A percentile compares a stretch with the other conserved stretches of the same genome.
Conservation (phyloP, 2,797 vertebrate genomes). For the Argentina silus region DNA sequence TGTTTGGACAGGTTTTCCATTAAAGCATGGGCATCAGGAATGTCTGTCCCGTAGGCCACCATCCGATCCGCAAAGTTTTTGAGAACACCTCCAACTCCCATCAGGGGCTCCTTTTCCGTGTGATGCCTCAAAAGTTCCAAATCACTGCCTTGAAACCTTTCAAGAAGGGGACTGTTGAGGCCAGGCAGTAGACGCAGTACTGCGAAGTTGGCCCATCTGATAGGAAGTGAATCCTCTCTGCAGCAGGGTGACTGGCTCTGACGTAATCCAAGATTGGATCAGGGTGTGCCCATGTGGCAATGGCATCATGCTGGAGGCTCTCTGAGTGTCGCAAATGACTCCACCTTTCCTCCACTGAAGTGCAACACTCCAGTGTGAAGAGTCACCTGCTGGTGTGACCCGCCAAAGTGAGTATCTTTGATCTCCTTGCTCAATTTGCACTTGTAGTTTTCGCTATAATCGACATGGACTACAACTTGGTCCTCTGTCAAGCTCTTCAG, state of each 20-base stretch:
- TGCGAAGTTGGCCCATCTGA: slow-evolving; percentile 28
- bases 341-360: neutral
- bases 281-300: slow-evolving; percentile 24
- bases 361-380: slow-evolving; percentile 1
- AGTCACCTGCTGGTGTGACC: slow-evolving; percentile 6
- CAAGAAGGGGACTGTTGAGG: slow-evolving; percentile 27
- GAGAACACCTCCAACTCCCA: slow-evolving; percentile 17
- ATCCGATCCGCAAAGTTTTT: slow-evolving; percentile 27
- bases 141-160: slow-evolving; percentile 13
- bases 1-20: too few species aligned
- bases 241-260: slow-evolving; percentile 4
- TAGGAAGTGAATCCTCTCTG: slow-evolving; percentile 23
- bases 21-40: too few species aligned
- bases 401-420: neutral
- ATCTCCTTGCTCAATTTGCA: neutral
- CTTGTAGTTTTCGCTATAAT: slow-evolving; percentile 3
- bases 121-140: slow-evolving; percentile 28
- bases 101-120: too few species aligned
- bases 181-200: slow-evolving; percentile 11
- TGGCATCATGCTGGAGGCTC: neutral
- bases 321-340: neutral
- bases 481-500: neutral
- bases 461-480: neutral
- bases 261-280: slow-evolving; percentile 22
- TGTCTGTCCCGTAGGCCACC: slow-evolving; percentile 31